phyloP scores from a whole-genome alignment of 2,888 invertebrate genomes.

The Parnassius glacialis region DNA sequence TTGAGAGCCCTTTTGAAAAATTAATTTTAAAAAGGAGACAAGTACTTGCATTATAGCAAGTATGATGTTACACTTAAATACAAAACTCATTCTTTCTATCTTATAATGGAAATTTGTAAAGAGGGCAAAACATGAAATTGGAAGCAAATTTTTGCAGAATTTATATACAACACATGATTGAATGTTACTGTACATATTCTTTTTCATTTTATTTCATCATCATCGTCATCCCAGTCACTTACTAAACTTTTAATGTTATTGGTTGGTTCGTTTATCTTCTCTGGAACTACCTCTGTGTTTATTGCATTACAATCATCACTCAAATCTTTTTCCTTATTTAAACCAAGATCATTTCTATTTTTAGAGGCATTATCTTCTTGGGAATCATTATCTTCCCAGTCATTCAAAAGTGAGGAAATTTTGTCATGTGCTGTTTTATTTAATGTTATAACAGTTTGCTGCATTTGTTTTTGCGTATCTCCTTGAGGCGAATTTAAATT shows the following conservation, averaged over 20 bases:
- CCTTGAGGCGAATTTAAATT: slow-evolving; percentile 42
- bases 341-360: slow-evolving; percentile 21
- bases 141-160: not conserved
- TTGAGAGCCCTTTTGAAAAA: too few relatives aligned
- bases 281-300: not conserved
- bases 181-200: not conserved
- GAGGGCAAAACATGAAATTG: not conserved
- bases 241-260: slow-evolving; percentile 69
- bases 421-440: slow-evolving; percentile 46
- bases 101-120: not conserved
- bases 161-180: not conserved
- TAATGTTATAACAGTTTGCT: slow-evolving; percentile 26
- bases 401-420: slow-evolving; percentile 68
- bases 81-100: not conserved
- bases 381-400: slow-evolving; percentile 77
- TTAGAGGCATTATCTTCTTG: slow-evolving; percentile 48
- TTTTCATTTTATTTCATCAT: slow-evolving; percentile 35
- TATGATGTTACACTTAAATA: too few relatives aligned
- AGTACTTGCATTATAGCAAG: too few relatives aligned
- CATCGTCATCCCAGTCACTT: slow-evolving; percentile 78
- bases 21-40: too few relatives aligned
- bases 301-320: slow-evolving; percentile 1
- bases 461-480: slow-evolving; percentile 31
- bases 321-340: slow-evolving; percentile 21
- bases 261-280: slow-evolving; percentile 7